Evolutionary conservation across 2,797 vertebrate genomes (phyloP).

Genomic region (Carapus acus): DNA sequence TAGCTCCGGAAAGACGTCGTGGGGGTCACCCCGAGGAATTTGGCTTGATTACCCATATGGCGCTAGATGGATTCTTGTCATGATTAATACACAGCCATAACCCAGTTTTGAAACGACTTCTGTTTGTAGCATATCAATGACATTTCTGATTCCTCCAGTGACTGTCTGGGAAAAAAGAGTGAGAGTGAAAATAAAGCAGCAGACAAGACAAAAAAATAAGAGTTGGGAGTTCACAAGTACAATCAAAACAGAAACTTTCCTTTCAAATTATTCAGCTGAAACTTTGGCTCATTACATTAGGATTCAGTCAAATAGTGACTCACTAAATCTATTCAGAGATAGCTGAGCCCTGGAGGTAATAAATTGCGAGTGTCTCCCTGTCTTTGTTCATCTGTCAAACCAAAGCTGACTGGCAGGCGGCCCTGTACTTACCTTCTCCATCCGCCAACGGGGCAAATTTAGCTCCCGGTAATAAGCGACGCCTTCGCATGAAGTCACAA

Average conservation of each 20-base stretch:
- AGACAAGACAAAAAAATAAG: background rate
- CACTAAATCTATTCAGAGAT: constrained; percentile 24
- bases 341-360: constrained; percentile 41
- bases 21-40: constrained; percentile 8
- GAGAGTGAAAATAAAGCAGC: too few relatives aligned
- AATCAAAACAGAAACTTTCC: constrained; percentile 7
- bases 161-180: too few relatives aligned
- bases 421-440: constrained; percentile 30
- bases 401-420: constrained; percentile 40
- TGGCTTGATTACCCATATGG: constrained; percentile 13
- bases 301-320: constrained; percentile 8
- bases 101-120: constrained; percentile 14
- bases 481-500: constrained; percentile 35
- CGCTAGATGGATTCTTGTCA: constrained; percentile 22
- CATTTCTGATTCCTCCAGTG: too few relatives aligned
- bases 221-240: background rate
- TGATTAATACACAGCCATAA: constrained; percentile 22
- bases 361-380: constrained; percentile 36
- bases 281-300: constrained; percentile 12
- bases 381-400: constrained; percentile 35
- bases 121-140: constrained; percentile 9
- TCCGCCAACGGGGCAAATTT: constrained; percentile 32
- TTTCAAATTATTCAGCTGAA: constrained; percentile 7
- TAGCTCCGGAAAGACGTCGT: constrained; percentile 18
- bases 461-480: constrained; percentile 55